Base-by-base conservation (phyloP, 2,113 vertebrate genomes). In the Ovis canadensis region DNA sequence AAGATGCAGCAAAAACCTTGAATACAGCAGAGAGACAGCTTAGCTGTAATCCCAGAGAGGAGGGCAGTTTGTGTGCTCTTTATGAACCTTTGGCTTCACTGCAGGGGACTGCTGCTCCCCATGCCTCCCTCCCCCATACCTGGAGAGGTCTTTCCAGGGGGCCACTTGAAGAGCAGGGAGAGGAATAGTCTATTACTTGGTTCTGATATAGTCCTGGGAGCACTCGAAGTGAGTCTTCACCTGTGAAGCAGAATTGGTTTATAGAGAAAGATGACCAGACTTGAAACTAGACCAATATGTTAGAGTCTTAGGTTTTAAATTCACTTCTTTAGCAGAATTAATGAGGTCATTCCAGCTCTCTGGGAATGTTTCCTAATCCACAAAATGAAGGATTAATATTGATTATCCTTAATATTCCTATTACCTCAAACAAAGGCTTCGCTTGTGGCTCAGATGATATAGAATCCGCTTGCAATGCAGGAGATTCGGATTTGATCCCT, bases 321-420 rank as follows among this genome's bases (percentile, higher is more conserved):
- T 31, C 36, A 59, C 71, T 64, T 84, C 29, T 45, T 80, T 5
- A 86, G 43, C 11, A n/a, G 13, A 67, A 45, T 90, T 92, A 14
- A 31, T 60, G 88, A 87, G 71, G 43, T 33, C 48, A 82, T 45
- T 19, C 16, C 40, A 64, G 6, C 9, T 90, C 62, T 91, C 84
- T 54, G n/a, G 13, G 86, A 90, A 54, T 90, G 84, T 59, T 88
- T 33, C 48, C 50, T 92, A 64, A 87, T n/a, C 25, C 15, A 40
- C 50, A 91, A 86, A 82, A 59, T n/a, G 40, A 62, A 78, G 57
- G 25, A 23, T 55, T 57, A 78, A n/a, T 52, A 55, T 3, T 27
- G 84, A 62, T 64, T 40, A 19, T 48, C 43, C 54, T 11, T 60
- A 50, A 40, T 25, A 55, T 2, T 4, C 13, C 5, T 19, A 15